Evolutionary conservation across 2,888 invertebrate species (phyloP), one percentile per base, ranked within the genome.

Genomic region (Andricus quercusramuli): DNA sequence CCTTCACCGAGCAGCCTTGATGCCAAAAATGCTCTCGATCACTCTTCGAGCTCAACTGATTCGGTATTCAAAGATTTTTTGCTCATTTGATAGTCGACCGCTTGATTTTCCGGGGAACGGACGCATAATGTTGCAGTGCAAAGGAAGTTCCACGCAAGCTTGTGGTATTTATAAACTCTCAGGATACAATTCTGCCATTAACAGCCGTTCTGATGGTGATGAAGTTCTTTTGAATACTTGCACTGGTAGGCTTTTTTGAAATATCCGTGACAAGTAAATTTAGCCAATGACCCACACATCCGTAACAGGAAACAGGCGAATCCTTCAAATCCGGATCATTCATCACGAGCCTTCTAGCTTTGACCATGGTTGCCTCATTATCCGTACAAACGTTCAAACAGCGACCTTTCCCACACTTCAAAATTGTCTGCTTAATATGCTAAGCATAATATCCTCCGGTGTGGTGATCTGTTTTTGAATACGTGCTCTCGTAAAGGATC

Each of bases 1-100:
- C 20, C 47, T 25, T 41, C 59, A 79, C 6, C 32, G 22, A 65
- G 32, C 11, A 22, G 51, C 66, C 76, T 78, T 56, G 3, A 80
- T 80, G 3, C 78, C 80, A 62, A 80, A 78, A 0, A 44, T n/a
- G 20, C 37, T 67, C 20, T 79, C 70, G 25, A 81, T 81, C 32
- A 64, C 67, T n/a, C 77, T 22, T 37, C 90, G 85, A 44, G 89
- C 90, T 81, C 90, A 82, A 80, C 86, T 89, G 74, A 90, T 67
- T 67, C 90, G 81, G 85, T 91, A 90, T 83, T 91, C 90, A 83
- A 78, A 83, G 5, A 81, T 77, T 1, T 3, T 37, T 51, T 78
- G 78, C 25, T 83, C 80, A 78, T 68, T 78, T 79, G 86, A 80
- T 78, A 90, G 85, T 17, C n/a, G 25, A 82, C 89, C 85, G 78